phyloP scores from a whole-genome alignment of 2,113 vertebrate species.

The Emydura subglobosa region DNA sequence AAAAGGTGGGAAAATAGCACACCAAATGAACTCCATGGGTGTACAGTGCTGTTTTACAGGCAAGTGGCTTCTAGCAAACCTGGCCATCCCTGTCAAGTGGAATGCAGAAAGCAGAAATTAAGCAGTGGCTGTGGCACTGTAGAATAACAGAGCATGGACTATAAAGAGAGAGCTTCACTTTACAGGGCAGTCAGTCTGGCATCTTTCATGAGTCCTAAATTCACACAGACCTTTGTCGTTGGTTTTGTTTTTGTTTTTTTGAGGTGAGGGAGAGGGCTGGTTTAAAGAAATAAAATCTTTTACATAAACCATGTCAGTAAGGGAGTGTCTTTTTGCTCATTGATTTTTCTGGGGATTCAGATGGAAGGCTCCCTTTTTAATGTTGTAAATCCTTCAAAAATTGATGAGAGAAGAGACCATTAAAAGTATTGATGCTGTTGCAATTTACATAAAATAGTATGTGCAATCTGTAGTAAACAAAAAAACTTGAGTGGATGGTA shows the following conservation, averaged over 20 bases:
- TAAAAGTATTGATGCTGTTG: neutral
- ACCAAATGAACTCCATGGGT: neutral
- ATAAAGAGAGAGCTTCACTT: neutral
- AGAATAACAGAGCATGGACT: neutral
- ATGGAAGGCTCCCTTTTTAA: constrained; percentile 35
- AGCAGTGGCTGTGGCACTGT: neutral
- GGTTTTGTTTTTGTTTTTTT: neutral
- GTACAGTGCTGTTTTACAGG: neutral
- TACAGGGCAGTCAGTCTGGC: neutral
- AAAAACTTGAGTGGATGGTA: neutral
- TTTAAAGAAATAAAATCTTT: neutral
- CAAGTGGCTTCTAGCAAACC: neutral
- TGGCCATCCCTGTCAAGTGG: neutral
- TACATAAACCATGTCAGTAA: neutral
- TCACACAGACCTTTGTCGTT: neutral
- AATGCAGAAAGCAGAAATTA: neutral
- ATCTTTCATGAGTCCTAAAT: neutral
- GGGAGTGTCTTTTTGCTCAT: neutral
- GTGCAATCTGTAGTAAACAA: neutral
- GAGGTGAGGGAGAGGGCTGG: neutral
- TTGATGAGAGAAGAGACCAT: neutral
- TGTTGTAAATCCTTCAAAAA: constrained; percentile 38
- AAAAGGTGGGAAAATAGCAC: neutral
- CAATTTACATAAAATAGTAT: neutral
- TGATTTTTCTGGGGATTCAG: constrained; percentile 42